phyloP scores from a whole-genome alignment of 2,113 vertebrate species.

The Vulpes lagopus region DNA sequence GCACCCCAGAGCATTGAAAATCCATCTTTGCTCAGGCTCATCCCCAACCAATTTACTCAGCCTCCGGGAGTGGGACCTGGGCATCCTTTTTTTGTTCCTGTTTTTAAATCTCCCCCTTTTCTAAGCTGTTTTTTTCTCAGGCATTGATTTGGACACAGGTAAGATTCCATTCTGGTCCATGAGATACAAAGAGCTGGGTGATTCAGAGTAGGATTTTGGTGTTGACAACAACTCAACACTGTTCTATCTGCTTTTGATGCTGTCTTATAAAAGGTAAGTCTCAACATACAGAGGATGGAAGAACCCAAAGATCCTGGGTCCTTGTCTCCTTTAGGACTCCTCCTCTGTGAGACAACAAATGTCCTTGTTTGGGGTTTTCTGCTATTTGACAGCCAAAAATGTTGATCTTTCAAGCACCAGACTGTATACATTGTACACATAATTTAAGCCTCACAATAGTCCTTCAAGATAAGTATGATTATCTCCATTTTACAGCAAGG shows the following conservation, averaged over 20 bases:
- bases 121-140: background rate
- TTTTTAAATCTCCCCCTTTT: background rate
- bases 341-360: background rate
- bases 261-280: background rate
- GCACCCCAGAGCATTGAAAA: background rate
- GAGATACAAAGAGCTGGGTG: background rate
- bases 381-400: background rate
- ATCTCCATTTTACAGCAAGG: background rate
- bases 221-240: background rate
- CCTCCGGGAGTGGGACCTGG: background rate
- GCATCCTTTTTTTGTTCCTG: background rate
- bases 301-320: background rate
- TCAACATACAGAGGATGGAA: background rate
- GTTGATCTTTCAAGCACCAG: background rate
- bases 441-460: background rate
- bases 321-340: background rate
- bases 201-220: background rate
- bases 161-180: background rate
- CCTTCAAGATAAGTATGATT: background rate
- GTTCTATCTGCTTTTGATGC: background rate
- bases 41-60: background rate
- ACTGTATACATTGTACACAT: background rate
- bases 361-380: background rate
- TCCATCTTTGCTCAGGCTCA: background rate
- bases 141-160: background rate